Evolutionary conservation across 2,888 invertebrate species (phyloP), one percentile per base, ranked within the genome.

Genomic region (Tholera decimalis): DNA sequence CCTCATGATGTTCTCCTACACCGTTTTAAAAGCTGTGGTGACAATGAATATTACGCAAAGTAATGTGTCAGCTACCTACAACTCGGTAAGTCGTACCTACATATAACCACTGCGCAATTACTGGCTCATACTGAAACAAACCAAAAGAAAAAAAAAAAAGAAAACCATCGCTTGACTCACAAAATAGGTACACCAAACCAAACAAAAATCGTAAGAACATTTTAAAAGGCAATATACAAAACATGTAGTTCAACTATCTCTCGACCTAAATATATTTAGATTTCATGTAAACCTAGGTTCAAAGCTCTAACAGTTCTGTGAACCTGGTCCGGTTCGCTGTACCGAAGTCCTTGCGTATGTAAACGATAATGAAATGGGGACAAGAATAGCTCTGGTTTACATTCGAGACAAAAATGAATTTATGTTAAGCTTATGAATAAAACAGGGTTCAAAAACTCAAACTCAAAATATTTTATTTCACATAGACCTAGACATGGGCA

Each of bases 261-360:
- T 15, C 57, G 62, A 74, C 72, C 72, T 50, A 7, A 57, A 62
- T 73, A 46, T 41, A 26, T 50, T 35, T 3, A 54, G 28, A 35
- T 24, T 20, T n/a, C 18, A 1, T 28, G 22, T 43, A 46, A 44
- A 56, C 28, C 35, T 9, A 15, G 11, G 72, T 54, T 57, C 74
- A 74, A 73, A 73, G 57, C 15, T 39, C 69, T 57, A 7, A 1
- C 8, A 30, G 51, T 35, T 9, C 15, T 20, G 0, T 51, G 68
- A 72, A 73, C 74, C 61, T 47, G 18, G 13, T 18, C 6, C 28
- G 24, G 74, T 41, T 66, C 73, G 11, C 33, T 39, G 56, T 43
- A 44, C 63, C 15, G 9, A 9, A 58, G 58, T 74, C 75, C 75
- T 69, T 68, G 68, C 22, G 1, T 56, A 67, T 73, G 61, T 20